phyloP scores from a whole-genome alignment of 1,140 invertebrate genomes.

The Drosophila pseudoananassae region DNA sequence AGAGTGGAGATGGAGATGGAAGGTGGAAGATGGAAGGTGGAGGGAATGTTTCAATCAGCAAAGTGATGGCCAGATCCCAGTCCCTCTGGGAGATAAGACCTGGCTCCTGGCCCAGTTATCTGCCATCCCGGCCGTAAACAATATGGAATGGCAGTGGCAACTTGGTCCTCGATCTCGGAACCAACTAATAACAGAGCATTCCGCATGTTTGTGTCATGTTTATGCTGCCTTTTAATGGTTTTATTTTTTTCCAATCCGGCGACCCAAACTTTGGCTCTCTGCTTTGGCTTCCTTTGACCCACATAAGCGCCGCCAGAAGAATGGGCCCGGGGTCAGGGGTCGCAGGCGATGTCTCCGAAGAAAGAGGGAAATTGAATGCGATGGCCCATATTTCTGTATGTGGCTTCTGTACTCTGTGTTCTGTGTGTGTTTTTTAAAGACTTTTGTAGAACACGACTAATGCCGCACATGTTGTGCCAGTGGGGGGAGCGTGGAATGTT shows the following conservation, averaged over 20 bases:
- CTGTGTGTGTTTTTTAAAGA: background rate
- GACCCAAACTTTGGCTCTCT: conserved; percentile 17
- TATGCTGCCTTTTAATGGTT: conserved; percentile 68
- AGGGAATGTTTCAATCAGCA: background rate
- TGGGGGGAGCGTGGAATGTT: too few relatives aligned
- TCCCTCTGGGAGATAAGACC: background rate
- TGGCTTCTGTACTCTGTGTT: background rate
- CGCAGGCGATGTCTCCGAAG: conserved; percentile 16
- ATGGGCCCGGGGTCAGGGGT: conserved; percentile 5
- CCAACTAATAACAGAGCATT: conserved; percentile 35
- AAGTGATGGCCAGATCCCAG: background rate
- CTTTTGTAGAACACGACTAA: conserved; percentile 57
- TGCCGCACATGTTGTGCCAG: conserved; percentile 42
- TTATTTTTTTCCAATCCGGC: conserved; percentile 58
- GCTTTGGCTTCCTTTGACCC: conserved; percentile 47
- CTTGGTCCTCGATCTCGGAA: conserved; percentile 29
- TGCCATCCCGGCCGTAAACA: conserved; percentile 17
- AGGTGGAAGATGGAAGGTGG: background rate
- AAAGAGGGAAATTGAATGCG: conserved; percentile 46
- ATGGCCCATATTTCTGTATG: conserved; percentile 18
- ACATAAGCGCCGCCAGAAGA: conserved; percentile 40
- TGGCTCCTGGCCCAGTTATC: background rate
- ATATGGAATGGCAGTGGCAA: background rate
- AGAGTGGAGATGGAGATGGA: background rate
- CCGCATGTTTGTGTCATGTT: conserved; percentile 63